phyloP scores from a whole-genome alignment of 2,113 vertebrate genomes.

The Indicator indicator region DNA sequence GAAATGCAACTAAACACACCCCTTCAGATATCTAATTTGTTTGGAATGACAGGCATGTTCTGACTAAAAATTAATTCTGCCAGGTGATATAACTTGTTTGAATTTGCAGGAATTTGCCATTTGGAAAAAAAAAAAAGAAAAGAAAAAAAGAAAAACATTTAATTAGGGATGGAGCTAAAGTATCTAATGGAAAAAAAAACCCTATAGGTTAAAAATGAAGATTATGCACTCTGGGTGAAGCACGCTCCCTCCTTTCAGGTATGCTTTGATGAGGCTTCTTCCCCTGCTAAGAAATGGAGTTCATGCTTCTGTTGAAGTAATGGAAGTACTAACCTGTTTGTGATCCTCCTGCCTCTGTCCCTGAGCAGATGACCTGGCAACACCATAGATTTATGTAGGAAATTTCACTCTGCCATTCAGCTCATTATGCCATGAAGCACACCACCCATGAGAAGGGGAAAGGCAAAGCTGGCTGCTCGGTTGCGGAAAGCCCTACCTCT shows the following conservation, averaged over 20 bases:
- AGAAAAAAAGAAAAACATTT: conserved; percentile 61
- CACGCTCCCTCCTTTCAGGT: conserved; percentile 30
- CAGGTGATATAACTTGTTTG: conserved; percentile 73
- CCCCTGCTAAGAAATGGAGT: not conserved
- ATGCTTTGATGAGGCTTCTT: conserved; percentile 65
- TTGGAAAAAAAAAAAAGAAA: conserved; percentile 60
- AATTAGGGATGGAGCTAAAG: conserved; percentile 59
- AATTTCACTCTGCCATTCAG: not conserved
- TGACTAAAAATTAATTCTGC: conserved; percentile 71
- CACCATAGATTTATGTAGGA: not conserved
- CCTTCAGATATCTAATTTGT: conserved; percentile 70
- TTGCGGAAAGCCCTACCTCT: not conserved
- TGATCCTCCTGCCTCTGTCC: not conserved
- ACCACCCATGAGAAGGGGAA: not conserved
- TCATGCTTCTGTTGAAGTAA: not conserved
- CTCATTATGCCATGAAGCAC: accelerated
- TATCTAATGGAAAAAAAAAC: conserved; percentile 41
- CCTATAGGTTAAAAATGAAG: conserved; percentile 58
- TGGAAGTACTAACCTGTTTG: not conserved
- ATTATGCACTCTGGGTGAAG: conserved; percentile 33
- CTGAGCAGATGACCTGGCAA: not conserved
- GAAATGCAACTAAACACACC: conserved; percentile 45
- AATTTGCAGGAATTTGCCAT: conserved; percentile 72
- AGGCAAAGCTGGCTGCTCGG: not conserved
- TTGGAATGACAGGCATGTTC: conserved; percentile 78